Percentiles rank a stretch among this genome's conserved stretches.
Evolutionary conservation across 2,888 invertebrate genomes (phyloP).

Genomic region (Gryllus longicercus): DNA sequence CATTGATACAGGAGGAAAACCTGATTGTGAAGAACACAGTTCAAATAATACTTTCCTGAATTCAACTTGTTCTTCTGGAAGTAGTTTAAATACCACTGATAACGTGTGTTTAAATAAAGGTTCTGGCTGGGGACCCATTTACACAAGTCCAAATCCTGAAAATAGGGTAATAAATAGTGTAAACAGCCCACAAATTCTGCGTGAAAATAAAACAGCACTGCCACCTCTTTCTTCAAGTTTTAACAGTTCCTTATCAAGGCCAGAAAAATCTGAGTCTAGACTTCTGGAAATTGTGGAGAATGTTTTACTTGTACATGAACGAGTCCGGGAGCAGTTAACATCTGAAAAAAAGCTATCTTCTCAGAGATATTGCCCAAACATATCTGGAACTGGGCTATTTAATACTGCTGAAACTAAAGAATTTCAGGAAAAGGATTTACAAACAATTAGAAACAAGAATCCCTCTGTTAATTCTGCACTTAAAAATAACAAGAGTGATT

Average conservation of each 20-base stretch:
- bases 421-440: neutral
- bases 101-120: neutral
- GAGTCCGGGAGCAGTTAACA: neutral
- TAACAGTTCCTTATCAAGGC: neutral
- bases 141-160: slow-evolving; percentile 30
- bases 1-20: neutral
- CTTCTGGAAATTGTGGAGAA: neutral
- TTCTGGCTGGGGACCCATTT: slow-evolving; percentile 26
- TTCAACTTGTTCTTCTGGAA: neutral
- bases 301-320: neutral
- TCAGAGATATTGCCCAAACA: neutral
- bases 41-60: neutral
- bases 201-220: neutral
- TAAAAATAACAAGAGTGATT: neutral
- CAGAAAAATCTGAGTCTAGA: neutral
- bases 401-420: neutral
- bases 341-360: neutral
- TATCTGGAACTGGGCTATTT: neutral
- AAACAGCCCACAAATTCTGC: slow-evolving; percentile 21
- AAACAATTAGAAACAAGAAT: neutral
- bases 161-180: slow-evolving; percentile 27
- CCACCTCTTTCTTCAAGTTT: neutral
- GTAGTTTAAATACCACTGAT: neutral
- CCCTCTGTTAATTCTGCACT: neutral
- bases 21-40: neutral